Conservation (phyloP, 35 echinoderm and acorn worm genomes). For the Ophioderma brevispina region DNA sequence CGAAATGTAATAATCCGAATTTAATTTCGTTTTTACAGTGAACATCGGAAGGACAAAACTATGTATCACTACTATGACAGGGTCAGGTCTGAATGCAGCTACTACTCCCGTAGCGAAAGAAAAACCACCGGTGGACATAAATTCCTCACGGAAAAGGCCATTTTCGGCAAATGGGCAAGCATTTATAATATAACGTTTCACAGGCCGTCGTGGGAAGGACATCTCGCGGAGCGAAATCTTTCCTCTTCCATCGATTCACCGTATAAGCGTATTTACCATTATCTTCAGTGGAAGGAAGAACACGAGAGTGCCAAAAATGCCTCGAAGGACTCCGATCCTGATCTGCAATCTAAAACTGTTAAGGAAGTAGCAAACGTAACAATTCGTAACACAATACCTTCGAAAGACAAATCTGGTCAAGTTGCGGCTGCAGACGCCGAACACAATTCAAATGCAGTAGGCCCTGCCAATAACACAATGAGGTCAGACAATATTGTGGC, state of each 20-base stretch:
- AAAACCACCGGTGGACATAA: conserved; percentile 64
- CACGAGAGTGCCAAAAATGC: background rate
- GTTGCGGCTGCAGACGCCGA: background rate
- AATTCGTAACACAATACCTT: background rate
- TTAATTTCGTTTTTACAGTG: conserved; percentile 39
- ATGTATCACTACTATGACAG: conserved; percentile 91
- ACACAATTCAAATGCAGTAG: background rate
- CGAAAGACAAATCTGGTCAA: background rate
- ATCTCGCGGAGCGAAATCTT: background rate
- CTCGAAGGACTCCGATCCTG: background rate
- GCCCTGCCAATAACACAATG: background rate
- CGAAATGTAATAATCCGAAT: background rate
- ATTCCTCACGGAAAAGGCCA: conserved; percentile 90
- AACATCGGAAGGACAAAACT: conserved; percentile 72
- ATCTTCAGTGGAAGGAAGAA: background rate
- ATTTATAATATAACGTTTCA: conserved; percentile 76
- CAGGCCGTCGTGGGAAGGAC: conserved; percentile 77
- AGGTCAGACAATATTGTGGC: background rate
- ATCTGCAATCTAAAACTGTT: background rate
- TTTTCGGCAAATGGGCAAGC: conserved; percentile 79
- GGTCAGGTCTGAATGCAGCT: conserved; percentile 66
- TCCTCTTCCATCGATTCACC: conserved; percentile 15
- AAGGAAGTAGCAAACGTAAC: background rate
- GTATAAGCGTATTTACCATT: conserved; percentile 26
- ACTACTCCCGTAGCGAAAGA: conserved; percentile 74